These are phyloP conservation scores for Cheilinus undulatus DNA, from an alignment of 2,113 vertebrate genomes.

Conservation along the genomic window DNA sequence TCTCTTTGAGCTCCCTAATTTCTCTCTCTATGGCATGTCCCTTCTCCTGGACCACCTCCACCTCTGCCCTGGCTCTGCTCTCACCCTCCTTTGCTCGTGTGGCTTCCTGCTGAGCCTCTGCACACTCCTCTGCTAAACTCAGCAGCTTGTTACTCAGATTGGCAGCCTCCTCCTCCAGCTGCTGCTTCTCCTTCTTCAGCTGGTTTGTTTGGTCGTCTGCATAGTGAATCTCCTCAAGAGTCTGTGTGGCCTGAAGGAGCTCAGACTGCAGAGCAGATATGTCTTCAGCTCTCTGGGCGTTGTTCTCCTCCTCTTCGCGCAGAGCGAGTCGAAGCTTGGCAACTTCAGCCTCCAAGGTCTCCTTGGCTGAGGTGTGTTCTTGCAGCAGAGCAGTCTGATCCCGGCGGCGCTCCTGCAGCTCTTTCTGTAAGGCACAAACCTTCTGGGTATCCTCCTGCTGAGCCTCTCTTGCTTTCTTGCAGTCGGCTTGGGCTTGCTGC, in stretches of 20 bases:
- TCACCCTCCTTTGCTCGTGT: constrained; percentile 81
- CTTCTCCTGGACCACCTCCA: constrained; percentile 84
- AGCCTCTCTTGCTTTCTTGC: constrained; percentile 73
- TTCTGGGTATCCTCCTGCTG: constrained; percentile 76
- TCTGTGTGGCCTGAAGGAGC: constrained; percentile 82
- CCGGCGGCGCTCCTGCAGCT: constrained; percentile 77
- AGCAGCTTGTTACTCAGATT: constrained; percentile 81
- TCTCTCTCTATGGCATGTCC: constrained; percentile 89
- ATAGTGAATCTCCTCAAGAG: constrained; percentile 80
- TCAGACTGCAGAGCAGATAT: constrained; percentile 85
- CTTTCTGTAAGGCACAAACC: constrained; percentile 77
- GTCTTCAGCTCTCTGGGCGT: constrained; percentile 71
- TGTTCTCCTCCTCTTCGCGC: constrained; percentile 86
- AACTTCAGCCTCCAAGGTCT: constrained; percentile 82
- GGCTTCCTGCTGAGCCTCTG: constrained; percentile 83
- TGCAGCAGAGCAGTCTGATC: constrained; percentile 74
- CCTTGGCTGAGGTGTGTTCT: constrained; percentile 77
- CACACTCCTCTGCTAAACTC: constrained; percentile 78
- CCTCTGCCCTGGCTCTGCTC: constrained; percentile 80
- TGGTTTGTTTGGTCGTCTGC: constrained; percentile 83
- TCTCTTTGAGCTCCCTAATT: constrained; percentile 90
- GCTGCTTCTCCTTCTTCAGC: constrained; percentile 82
- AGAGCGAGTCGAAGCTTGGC: constrained; percentile 68
- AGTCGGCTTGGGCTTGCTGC: constrained; percentile 82
- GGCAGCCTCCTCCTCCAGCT: constrained; percentile 85